A percentile compares a stretch with the other conserved stretches of the same genome.
Evolutionary conservation across 92 coral and sea anemone species (phyloP).

Genomic region (Pocillopora meandrina): DNA sequence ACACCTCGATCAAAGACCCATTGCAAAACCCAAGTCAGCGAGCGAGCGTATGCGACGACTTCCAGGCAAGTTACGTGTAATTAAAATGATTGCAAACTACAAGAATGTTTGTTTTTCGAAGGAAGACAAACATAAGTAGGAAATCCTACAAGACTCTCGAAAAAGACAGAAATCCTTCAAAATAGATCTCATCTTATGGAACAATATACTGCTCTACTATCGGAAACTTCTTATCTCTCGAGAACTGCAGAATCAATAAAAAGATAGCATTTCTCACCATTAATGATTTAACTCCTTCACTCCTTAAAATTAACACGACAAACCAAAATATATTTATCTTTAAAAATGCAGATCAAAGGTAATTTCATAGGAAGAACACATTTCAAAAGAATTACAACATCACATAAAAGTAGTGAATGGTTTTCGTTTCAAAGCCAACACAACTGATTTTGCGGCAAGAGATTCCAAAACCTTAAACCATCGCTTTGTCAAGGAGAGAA

Average conservation of each 20-base stretch:
- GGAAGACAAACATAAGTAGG: constrained; percentile 17
- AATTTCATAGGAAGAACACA: no score
- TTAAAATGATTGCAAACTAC: constrained; percentile 6
- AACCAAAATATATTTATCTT: neutral
- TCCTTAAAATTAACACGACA: no score
- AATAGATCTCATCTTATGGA: constrained; percentile 3
- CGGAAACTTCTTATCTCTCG: constrained; percentile 13
- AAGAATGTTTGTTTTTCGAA: neutral
- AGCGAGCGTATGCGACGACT: neutral
- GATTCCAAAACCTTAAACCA: no score
- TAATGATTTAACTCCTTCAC: neutral
- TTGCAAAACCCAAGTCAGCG: neutral
- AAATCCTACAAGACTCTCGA: constrained; percentile 26
- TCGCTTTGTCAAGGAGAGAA: neutral
- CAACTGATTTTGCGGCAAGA: no score
- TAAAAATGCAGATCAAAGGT: no score
- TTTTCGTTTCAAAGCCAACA: no score
- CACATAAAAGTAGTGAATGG: neutral
- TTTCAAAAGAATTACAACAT: neutral
- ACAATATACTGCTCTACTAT: neutral
- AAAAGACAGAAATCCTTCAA: constrained; percentile 17
- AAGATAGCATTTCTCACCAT: constrained; percentile 36
- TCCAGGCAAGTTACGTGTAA: neutral
- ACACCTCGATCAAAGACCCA: neutral
- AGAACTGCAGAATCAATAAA: constrained; percentile 25